A percentile compares a stretch with the other conserved stretches of the same genome.
phyloP scores from a whole-genome alignment of 1,140 invertebrate genomes.

The Paraescarpia echinospica region DNA sequence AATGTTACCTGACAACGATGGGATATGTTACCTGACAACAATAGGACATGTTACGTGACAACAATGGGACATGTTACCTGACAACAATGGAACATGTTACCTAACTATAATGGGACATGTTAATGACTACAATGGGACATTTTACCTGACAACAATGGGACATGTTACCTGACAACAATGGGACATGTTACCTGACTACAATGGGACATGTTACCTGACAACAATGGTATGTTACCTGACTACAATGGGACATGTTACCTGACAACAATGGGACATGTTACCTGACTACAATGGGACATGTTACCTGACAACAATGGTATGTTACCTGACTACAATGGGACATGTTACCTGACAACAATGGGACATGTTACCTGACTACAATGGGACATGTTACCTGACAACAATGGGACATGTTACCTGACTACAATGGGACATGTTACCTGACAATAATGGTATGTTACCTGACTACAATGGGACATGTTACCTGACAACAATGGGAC shows the following conservation, averaged over 20 bases:
- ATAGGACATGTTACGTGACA: background rate
- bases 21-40: background rate
- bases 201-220: background rate
- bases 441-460: too few species aligned
- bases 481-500: background rate
- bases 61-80: background rate
- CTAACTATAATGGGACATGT: background rate
- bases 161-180: background rate
- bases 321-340: background rate
- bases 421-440: too few species aligned
- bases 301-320: background rate
- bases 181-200: background rate
- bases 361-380: constrained; percentile 52
- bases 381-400: too few species aligned
- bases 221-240: background rate
- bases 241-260: background rate
- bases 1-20: background rate
- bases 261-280: background rate
- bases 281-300: background rate
- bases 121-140: background rate
- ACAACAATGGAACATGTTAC: background rate
- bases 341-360: constrained; percentile 68
- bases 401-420: too few species aligned
- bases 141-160: background rate
- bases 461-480: background rate